Conservation (phyloP, 2,888 invertebrate species). For the Parnassius apollo region DNA sequence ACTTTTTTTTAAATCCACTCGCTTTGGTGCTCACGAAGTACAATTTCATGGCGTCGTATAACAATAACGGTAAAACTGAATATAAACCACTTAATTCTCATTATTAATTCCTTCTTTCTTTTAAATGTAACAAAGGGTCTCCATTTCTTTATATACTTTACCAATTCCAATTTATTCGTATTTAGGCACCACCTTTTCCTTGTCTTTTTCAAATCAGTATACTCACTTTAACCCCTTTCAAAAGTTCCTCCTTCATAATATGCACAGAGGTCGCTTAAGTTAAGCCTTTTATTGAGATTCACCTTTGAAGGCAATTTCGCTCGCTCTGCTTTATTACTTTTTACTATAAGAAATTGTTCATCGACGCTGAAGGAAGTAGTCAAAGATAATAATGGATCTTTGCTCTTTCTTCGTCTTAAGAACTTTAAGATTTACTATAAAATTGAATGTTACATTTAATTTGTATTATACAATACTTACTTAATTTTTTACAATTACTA, state of each 20-base stretch:
- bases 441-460: too few species aligned
- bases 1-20: not conserved
- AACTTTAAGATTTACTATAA: too few species aligned
- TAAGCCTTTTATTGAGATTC: slow-evolving; percentile 40
- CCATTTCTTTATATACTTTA: slow-evolving; percentile 32
- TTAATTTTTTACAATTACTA: too few species aligned
- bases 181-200: slow-evolving; percentile 64
- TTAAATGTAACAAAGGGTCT: slow-evolving; percentile 23
- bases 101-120: slow-evolving; percentile 13
- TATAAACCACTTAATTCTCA: slow-evolving; percentile 14
- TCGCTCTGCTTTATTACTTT: slow-evolving; percentile 56
- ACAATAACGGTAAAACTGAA: slow-evolving; percentile 1
- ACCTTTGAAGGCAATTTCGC: slow-evolving; percentile 44
- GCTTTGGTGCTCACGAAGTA: not conserved
- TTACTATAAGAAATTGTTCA: slow-evolving; percentile 43
- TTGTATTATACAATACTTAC: too few species aligned
- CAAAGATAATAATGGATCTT: slow-evolving; percentile 41
- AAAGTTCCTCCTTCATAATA: slow-evolving; percentile 66
- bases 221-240: slow-evolving; percentile 68
- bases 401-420: slow-evolving; percentile 29
- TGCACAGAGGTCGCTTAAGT: slow-evolving; percentile 37
- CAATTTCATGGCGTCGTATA: not conserved
- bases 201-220: slow-evolving; percentile 64
- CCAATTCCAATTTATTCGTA: slow-evolving; percentile 58
- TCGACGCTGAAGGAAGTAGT: slow-evolving; percentile 42